phyloP scores from a whole-genome alignment of 2,888 invertebrate genomes.

The Nowickia ferox region DNA sequence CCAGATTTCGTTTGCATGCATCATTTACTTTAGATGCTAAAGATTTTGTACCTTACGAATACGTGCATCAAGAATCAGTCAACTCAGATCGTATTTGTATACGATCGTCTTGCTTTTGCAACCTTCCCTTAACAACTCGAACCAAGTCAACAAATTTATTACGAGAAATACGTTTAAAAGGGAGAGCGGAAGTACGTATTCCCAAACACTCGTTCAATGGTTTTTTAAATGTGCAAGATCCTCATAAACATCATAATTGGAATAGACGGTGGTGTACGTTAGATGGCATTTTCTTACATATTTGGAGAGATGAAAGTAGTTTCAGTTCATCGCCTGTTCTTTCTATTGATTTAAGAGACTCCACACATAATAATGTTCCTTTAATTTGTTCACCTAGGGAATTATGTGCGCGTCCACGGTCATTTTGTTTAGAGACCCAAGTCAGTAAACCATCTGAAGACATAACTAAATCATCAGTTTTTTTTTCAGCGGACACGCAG shows the following conservation, averaged over 20 bases:
- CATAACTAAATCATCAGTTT: constrained; percentile 76
- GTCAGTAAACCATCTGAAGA: constrained; percentile 74
- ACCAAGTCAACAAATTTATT: constrained; percentile 78
- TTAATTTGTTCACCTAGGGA: constrained; percentile 82
- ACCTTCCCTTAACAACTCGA: constrained; percentile 74
- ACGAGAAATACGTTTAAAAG: constrained; percentile 76
- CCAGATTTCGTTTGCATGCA: constrained; percentile 81
- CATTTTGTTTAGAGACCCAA: constrained; percentile 79
- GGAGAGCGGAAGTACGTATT: constrained; percentile 77
- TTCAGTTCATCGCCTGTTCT: constrained; percentile 79
- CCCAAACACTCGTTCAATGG: constrained; percentile 80
- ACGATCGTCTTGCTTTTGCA: constrained; percentile 75
- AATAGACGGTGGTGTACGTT: constrained; percentile 85
- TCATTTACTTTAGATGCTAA: constrained; percentile 77
- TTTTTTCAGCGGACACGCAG: constrained; percentile 84
- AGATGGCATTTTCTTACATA: constrained; percentile 81
- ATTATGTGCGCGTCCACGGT: constrained; percentile 84
- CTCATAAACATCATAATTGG: constrained; percentile 83
- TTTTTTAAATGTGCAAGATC: constrained; percentile 84
- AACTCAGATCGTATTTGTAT: constrained; percentile 76
- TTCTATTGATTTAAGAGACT: constrained; percentile 82
- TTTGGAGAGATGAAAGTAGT: constrained; percentile 85
- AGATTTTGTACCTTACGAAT: constrained; percentile 78
- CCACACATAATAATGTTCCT: constrained; percentile 74
- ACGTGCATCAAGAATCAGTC: constrained; percentile 73